Conservation (phyloP, 2,888 invertebrate genomes). For the Dolichopus griseipennis region DNA sequence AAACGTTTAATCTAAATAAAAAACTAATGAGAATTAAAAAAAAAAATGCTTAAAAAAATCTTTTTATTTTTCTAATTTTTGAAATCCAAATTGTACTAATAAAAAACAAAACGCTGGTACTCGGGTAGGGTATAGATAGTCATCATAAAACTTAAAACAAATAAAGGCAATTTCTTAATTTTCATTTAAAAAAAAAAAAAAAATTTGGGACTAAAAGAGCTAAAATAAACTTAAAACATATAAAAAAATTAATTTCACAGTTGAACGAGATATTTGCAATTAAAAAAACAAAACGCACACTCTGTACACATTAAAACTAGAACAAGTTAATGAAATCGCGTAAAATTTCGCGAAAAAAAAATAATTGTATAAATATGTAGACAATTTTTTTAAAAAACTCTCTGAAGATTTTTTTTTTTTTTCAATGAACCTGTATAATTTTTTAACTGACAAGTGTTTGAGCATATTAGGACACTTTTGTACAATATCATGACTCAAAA, state of each 20-base stretch:
- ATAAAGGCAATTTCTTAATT: not conserved
- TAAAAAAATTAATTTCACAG: conserved; percentile 3
- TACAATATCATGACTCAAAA: no score
- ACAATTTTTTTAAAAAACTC: no score
- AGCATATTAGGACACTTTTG: no score
- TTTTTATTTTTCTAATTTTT: no score
- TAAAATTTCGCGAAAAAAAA: not conserved
- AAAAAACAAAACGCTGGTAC: not conserved
- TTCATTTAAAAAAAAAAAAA: no score
- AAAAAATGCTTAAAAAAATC: no score
- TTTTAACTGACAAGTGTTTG: no score
- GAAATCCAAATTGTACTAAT: not conserved
- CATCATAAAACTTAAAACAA: not conserved
- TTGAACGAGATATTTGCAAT: not conserved
- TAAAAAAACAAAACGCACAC: not conserved
- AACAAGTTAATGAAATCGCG: not conserved
- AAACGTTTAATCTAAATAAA: no score
- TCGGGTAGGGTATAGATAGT: no score
- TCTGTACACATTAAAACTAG: not conserved
- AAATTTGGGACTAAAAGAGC: not conserved
- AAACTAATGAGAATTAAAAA: no score
- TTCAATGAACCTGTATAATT: no score
- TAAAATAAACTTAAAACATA: not conserved
- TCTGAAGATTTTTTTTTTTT: no score
- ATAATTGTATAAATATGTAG: not conserved